phyloP scores from a whole-genome alignment of 2,888 invertebrate genomes.

The Tenodera sinensis region DNA sequence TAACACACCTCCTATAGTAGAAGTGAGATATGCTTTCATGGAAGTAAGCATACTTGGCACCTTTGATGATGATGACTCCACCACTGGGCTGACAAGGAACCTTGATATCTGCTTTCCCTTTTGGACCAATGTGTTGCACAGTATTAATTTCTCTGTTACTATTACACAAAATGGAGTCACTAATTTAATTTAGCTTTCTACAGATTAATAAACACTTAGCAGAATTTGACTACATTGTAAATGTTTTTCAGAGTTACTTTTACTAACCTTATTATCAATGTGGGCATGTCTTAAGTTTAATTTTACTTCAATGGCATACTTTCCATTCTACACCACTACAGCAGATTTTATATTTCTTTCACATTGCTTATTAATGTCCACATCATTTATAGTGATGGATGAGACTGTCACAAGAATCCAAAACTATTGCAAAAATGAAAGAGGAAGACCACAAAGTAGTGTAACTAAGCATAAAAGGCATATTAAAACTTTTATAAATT shows the following conservation, averaged over 20 bases:
- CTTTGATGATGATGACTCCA: constrained; percentile 9
- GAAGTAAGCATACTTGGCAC: not conserved
- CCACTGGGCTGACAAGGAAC: constrained; percentile 77
- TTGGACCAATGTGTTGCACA: not conserved
- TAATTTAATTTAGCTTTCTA: too few species aligned
- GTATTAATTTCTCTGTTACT: not conserved
- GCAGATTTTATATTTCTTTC: not conserved
- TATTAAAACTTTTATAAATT: not conserved
- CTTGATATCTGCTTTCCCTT: constrained; percentile 69
- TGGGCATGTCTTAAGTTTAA: not conserved
- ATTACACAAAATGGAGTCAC: not conserved
- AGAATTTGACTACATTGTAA: not conserved
- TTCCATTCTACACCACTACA: not conserved
- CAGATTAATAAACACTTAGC: not conserved
- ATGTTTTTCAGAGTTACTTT: not conserved
- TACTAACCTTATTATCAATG: not conserved
- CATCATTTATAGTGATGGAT: too few species aligned
- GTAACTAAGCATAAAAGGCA: not conserved
- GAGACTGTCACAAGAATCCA: not conserved
- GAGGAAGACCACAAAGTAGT: not conserved
- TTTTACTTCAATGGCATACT: not conserved
- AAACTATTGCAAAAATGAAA: not conserved
- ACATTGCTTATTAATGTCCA: not conserved
- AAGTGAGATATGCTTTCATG: constrained; percentile 43
- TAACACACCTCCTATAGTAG: not conserved